These are phyloP conservation scores for Phyto melanocephala DNA, from an alignment of 2,888 invertebrate genomes.

Conservation along the genomic window DNA sequence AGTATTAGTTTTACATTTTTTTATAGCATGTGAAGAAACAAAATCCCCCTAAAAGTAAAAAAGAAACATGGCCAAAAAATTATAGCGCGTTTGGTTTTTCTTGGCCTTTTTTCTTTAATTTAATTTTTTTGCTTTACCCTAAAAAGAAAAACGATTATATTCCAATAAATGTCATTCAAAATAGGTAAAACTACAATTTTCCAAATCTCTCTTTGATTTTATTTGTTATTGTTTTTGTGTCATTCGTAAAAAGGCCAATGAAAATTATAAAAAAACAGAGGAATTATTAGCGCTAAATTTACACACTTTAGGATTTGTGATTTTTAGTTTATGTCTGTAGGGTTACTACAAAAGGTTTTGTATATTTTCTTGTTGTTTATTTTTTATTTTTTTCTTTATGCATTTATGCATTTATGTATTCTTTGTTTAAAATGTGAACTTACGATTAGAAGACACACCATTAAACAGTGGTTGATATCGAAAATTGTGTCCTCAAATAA, in stretches of 20 bases:
- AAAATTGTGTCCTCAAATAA: background rate
- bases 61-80: slow-evolving; percentile 42
- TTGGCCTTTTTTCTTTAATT: slow-evolving; percentile 10
- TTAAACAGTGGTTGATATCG: background rate
- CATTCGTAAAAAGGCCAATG: too few species aligned
- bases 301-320: slow-evolving; percentile 58
- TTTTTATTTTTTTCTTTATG: too few species aligned
- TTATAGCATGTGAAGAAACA: slow-evolving; percentile 56
- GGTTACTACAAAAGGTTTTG: slow-evolving; percentile 50
- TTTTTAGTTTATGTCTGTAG: slow-evolving; percentile 47
- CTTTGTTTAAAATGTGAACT: slow-evolving; percentile 10
- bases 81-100: slow-evolving; percentile 13
- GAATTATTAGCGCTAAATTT: slow-evolving; percentile 55
- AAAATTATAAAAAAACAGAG: background rate
- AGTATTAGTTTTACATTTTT: slow-evolving; percentile 52
- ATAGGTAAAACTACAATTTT: slow-evolving; percentile 48
- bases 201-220: slow-evolving; percentile 26
- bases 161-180: slow-evolving; percentile 63
- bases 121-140: slow-evolving; percentile 17
- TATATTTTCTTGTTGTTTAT: too few species aligned
- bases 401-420: background rate
- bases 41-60: background rate
- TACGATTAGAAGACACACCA: background rate
- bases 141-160: slow-evolving; percentile 53
- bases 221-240: too few species aligned